Base-by-base conservation (phyloP, 2,113 vertebrate species). In the Promerops cafer region DNA sequence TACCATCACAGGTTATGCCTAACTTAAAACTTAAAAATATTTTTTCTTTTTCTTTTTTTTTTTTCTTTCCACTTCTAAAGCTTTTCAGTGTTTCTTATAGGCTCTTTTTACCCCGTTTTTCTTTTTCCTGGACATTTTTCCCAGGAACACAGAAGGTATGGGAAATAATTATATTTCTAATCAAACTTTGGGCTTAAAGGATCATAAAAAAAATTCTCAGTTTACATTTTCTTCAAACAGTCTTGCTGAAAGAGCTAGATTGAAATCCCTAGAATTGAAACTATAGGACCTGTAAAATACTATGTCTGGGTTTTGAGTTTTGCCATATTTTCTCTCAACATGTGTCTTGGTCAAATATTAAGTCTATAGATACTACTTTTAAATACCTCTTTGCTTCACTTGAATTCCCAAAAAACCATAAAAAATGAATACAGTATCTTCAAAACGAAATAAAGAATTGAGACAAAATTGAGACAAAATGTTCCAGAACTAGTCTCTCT, bases 51-150 rank as follows among this genome's bases (percentile, higher is more conserved):
- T 24, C 39, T 39, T 44, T 37, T 8, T 15, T 50, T 3, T 14
- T 61, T 40, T 35, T 13, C 1, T 23, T 37, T 50, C n/a, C n/a
- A 5, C 9, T 23, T 13, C 3, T 18, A 22, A 44, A 83, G 17
- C 2, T 40, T 83, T n/a, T 79, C 12, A 53, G 0, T 27, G 8
- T 63, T 84, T 82, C 17, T 44, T 8, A 4, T 3, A 44, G 12
- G 2, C 1, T 64, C 2, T 20, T n/a, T 53, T 17, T 6, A 9
- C 1, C 5, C 5, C 5, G 4, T 59, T 27, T 79, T 53, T 19
- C 1, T 54, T 64, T 44, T 65, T 3, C 27, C 8, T 7, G 7
- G 8, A 2, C 12, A 30, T 23, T 3, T 69, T 93, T 33, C 45
- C 16, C 4, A 66, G 16, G 13, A 78, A 68, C 16, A 56, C 4